Percentiles rank a stretch among this genome's conserved stretches.
Conservation (phyloP, 1,140 invertebrate species). For the Teleogryllus occipitalis region DNA sequence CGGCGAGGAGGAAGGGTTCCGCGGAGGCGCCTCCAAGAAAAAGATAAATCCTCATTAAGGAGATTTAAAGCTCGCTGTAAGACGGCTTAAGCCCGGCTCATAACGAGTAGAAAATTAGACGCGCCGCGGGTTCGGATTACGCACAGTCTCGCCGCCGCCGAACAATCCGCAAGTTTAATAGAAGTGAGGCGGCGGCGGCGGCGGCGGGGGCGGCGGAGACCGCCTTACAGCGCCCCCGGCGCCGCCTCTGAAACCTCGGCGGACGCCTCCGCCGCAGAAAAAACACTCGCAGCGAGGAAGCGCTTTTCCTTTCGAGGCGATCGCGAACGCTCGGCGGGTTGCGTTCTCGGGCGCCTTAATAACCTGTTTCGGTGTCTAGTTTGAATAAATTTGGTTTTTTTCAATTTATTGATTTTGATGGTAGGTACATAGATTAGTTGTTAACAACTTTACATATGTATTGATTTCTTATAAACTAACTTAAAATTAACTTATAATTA, state of each 20-base stretch:
- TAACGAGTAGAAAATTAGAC: conserved; percentile 5
- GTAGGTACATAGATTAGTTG: too few species aligned
- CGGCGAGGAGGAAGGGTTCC: not conserved
- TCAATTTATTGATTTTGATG: too few species aligned
- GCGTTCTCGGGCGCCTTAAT: too few species aligned
- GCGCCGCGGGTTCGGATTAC: not conserved
- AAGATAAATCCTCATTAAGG: conserved; percentile 5
- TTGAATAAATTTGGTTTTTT: too few species aligned
- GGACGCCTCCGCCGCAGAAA: too few species aligned
- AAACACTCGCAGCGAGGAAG: not conserved
- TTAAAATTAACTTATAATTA: too few species aligned
- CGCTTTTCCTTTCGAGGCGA: too few species aligned
- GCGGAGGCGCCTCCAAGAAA: not conserved
- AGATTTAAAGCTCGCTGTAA: not conserved
- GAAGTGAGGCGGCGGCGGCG: not conserved
- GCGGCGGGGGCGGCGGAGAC: not conserved
- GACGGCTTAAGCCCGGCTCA: conserved; percentile 2
- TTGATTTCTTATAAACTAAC: too few species aligned
- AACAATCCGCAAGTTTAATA: not conserved
- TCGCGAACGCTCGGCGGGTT: too few species aligned
- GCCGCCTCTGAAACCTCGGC: not conserved
- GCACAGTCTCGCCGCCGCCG: too few species aligned
- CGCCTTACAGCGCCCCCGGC: not conserved
- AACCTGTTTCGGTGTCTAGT: too few species aligned
- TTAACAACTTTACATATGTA: too few species aligned